Evolutionary conservation across 2,113 vertebrate genomes (phyloP).

Genomic region (Electrona antarctica): DNA sequence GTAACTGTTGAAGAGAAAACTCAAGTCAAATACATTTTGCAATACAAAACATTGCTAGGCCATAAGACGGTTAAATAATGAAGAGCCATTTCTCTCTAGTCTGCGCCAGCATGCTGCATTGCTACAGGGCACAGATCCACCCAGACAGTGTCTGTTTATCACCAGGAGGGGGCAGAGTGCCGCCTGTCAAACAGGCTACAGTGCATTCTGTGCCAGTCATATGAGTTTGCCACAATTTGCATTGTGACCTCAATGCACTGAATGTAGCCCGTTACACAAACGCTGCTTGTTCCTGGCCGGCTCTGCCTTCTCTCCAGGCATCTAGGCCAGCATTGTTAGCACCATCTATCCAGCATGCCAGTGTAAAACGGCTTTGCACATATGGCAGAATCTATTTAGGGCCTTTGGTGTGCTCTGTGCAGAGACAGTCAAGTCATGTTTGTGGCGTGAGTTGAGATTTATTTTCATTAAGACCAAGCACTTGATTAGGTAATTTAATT

Average conservation of each 20-base stretch:
- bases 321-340: no score
- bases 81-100: background rate
- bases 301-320: background rate
- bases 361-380: no score
- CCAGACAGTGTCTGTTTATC: background rate
- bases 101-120: background rate
- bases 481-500: no score
- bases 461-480: background rate
- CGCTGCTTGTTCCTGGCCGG: background rate
- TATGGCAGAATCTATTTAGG: no score
- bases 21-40: no score
- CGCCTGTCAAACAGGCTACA: background rate
- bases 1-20: background rate
- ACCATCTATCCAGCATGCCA: no score
- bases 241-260: background rate
- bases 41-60: background rate
- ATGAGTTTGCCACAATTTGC: background rate
- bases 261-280: background rate
- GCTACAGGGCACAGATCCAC: slow-evolving; percentile 1
- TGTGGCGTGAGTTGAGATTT: background rate
- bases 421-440: background rate
- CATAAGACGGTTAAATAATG: background rate
- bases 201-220: background rate
- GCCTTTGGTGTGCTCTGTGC: background rate
- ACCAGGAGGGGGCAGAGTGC: background rate